Conservation (phyloP, 1,140 invertebrate genomes). For the Leptinotarsa undecemlineata region DNA sequence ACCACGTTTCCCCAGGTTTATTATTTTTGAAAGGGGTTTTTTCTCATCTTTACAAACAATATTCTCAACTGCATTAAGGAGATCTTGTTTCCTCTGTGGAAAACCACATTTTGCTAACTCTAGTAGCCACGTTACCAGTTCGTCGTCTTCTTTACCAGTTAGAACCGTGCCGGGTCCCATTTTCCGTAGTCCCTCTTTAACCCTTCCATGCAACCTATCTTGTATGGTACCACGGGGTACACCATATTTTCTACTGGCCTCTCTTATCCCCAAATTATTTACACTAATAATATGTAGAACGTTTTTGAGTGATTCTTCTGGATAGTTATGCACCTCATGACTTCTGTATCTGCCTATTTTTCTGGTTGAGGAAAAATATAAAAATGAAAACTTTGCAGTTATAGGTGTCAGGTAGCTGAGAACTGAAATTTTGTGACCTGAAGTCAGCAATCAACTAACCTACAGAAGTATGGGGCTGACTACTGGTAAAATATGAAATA, state of each 20-base stretch:
- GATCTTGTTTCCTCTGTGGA: slow-evolving; percentile 3
- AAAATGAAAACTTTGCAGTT: too few species aligned
- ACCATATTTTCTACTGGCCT: slow-evolving; percentile 29
- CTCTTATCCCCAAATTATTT: slow-evolving; percentile 26
- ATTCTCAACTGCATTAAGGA: slow-evolving; percentile 6
- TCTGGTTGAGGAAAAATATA: too few species aligned
- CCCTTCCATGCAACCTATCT: slow-evolving; percentile 35
- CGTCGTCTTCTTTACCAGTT: slow-evolving; percentile 22
- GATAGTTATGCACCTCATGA: too few species aligned
- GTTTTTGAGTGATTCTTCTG: too few species aligned
- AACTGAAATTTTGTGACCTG: too few species aligned
- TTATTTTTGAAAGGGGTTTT: slow-evolving; percentile 35
- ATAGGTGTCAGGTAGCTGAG: too few species aligned
- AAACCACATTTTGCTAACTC: slow-evolving; percentile 6
- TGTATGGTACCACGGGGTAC: slow-evolving; percentile 37
- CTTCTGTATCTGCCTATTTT: too few species aligned
- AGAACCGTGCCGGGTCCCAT: slow-evolving; percentile 9
- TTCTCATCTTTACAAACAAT: slow-evolving; percentile 20
- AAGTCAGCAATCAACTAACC: too few species aligned
- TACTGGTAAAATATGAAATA: too few species aligned
- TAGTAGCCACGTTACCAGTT: slow-evolving; percentile 21
- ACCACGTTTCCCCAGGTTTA: slow-evolving; percentile 20
- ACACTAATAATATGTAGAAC: too few species aligned
- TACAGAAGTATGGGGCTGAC: too few species aligned
- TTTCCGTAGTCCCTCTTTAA: slow-evolving; percentile 24